phyloP scores from a whole-genome alignment of 2,113 vertebrate genomes.

The Plecturocebus donacophilus region DNA sequence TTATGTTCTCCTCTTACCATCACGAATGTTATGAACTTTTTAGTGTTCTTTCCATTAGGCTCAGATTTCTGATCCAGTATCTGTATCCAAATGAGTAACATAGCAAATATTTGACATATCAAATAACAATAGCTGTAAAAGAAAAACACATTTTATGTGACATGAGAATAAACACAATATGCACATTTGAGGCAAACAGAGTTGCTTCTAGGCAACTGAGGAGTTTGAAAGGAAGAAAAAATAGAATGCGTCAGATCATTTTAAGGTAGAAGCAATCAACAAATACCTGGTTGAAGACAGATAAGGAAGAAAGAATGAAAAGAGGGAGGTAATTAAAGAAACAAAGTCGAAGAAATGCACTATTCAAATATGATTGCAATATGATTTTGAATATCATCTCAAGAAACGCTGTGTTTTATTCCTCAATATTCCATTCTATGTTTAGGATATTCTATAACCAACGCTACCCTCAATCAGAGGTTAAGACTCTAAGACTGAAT shows the following conservation, averaged over 20 bases:
- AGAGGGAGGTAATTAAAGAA: neutral
- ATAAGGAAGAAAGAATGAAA: neutral
- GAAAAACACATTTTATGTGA: neutral
- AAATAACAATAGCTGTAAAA: neutral
- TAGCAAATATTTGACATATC: neutral
- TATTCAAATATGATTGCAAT: neutral
- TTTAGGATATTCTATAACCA: neutral
- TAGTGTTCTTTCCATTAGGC: neutral
- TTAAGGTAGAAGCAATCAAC: neutral
- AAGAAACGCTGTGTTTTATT: neutral
- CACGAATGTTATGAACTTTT: neutral
- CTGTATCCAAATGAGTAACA: neutral
- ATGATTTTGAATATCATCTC: neutral
- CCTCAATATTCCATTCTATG: neutral
- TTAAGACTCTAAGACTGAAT: neutral
- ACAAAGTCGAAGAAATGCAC: neutral
- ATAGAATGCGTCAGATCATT: neutral
- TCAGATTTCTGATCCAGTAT: neutral
- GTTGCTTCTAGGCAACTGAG: neutral
- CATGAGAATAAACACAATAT: neutral
- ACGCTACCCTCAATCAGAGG: neutral
- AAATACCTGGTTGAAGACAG: neutral
- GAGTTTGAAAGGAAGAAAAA: neutral
- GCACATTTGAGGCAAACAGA: neutral
- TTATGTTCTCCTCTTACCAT: slow-evolving; percentile 49